These are phyloP conservation scores for Aurelia aurita DNA, from an alignment of 30 jellyfish, hydroid and myxozoan species.

Conservation along the genomic window DNA sequence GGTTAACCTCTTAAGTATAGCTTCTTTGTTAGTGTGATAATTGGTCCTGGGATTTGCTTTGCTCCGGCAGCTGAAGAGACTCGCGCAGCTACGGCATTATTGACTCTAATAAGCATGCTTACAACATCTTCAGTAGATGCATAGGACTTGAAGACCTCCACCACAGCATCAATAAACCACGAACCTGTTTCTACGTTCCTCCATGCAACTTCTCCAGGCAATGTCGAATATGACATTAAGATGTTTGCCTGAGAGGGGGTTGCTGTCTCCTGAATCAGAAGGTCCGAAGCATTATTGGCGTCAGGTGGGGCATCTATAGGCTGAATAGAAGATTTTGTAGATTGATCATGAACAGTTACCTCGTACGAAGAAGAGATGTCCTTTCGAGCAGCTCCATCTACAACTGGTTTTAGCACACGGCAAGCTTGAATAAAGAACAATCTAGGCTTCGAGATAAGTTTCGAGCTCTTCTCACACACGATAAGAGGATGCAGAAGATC, in stretches of 20 bases:
- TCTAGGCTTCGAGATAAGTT: conserved; percentile 67
- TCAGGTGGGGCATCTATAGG: not conserved
- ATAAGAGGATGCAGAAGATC: conserved; percentile 67
- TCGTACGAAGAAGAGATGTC: conserved; percentile 16
- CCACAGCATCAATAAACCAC: conserved; percentile 79
- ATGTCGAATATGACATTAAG: conserved; percentile 79
- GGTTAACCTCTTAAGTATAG: conserved; percentile 9
- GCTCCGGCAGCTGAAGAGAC: conserved; percentile 58
- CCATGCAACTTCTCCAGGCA: conserved; percentile 90
- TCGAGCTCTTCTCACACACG: conserved; percentile 37
- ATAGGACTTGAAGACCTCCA: conserved; percentile 59
- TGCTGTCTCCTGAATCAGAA: conserved; percentile 53
- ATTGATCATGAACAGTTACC: conserved; percentile 14
- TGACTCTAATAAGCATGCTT: conserved; percentile 79
- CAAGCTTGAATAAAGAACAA: conserved; percentile 93
- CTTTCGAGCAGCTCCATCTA: not conserved
- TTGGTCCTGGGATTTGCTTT: conserved; percentile 83
- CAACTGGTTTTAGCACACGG: conserved; percentile 30
- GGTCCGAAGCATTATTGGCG: not conserved
- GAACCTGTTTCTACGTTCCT: conserved; percentile 77
- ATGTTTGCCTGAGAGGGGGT: conserved; percentile 71
- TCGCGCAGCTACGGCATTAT: conserved; percentile 56
- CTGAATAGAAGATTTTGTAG: not conserved
- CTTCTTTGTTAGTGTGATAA: conserved; percentile 74
- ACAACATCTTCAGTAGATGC: conserved; percentile 77